Percentiles rank a stretch among this genome's conserved stretches.
Evolutionary conservation across 2,113 vertebrate genomes (phyloP).

Genomic region (Piprites chloris): DNA sequence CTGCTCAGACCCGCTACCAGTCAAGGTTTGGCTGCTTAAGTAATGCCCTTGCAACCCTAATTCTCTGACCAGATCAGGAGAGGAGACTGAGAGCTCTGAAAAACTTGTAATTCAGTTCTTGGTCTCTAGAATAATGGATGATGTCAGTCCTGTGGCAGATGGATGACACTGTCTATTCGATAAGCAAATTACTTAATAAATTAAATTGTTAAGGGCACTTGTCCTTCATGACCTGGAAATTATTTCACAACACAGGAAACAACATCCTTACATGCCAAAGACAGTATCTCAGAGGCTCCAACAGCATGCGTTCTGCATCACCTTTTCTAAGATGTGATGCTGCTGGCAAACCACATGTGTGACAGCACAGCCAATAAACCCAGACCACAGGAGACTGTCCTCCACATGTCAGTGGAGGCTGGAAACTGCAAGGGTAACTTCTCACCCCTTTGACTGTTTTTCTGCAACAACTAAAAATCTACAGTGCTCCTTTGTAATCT

Average conservation of each 20-base stretch:
- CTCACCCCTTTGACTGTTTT: not conserved
- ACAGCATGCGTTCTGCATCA: not conserved
- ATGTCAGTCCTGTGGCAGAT: not conserved
- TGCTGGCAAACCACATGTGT: fast-evolving
- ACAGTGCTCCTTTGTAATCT: not conserved
- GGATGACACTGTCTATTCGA: fast-evolving
- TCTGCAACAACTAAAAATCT: not conserved
- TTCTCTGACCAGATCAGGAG: not conserved
- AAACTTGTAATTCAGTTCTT: not conserved
- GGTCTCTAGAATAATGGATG: not conserved
- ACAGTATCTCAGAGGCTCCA: not conserved
- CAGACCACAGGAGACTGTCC: not conserved
- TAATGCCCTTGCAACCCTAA: not conserved
- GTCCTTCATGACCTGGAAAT: not conserved
- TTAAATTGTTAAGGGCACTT: not conserved
- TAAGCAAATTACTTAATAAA: not conserved
- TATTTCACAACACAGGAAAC: not conserved
- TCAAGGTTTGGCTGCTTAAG: not conserved
- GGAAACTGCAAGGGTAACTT: not conserved
- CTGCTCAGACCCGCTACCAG: not conserved
- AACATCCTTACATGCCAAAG: not conserved
- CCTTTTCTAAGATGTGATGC: fast-evolving
- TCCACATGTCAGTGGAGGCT: not conserved
- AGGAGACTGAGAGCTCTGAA: not conserved
- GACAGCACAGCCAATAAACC: not conserved